phyloP scores from a whole-genome alignment of 1,140 invertebrate species.

The Geopemphigus sp. region DNA sequence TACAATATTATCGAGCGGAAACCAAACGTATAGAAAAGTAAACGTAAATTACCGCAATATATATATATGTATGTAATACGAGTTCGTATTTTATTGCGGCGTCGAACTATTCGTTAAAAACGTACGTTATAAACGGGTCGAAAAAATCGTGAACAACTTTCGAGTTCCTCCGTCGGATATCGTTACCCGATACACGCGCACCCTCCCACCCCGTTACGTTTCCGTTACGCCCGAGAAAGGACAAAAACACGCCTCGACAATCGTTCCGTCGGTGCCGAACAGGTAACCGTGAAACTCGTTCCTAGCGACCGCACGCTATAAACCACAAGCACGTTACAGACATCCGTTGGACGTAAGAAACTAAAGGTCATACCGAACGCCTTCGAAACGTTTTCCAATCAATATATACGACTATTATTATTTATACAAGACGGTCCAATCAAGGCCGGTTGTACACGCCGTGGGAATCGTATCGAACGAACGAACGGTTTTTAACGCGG shows the following conservation, averaged over 20 bases:
- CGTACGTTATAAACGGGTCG: too few species aligned
- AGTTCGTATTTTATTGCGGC: too few species aligned
- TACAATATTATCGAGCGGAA: too few species aligned
- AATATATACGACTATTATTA: background rate
- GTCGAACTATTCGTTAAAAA: too few species aligned
- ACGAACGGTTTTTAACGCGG: background rate
- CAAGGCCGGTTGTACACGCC: background rate
- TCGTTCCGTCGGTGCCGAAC: slow-evolving; percentile 7
- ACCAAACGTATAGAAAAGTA: too few species aligned
- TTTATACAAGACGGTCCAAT: background rate
- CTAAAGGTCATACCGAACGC: background rate
- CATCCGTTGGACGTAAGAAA: background rate
- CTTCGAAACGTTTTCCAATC: background rate
- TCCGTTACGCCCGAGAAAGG: background rate
- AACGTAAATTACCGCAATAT: too few species aligned
- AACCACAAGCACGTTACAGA: slow-evolving; percentile 2
- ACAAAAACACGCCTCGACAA: background rate
- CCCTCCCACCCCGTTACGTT: background rate
- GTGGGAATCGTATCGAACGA: background rate
- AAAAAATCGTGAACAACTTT: background rate
- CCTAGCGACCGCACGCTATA: background rate
- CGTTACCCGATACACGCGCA: too few species aligned
- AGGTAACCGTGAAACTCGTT: slow-evolving; percentile 5
- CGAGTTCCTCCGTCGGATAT: background rate
- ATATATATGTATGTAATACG: too few species aligned